Evolutionary conservation across 2,113 vertebrate species (phyloP).

Genomic region (Perccottus glenii): DNA sequence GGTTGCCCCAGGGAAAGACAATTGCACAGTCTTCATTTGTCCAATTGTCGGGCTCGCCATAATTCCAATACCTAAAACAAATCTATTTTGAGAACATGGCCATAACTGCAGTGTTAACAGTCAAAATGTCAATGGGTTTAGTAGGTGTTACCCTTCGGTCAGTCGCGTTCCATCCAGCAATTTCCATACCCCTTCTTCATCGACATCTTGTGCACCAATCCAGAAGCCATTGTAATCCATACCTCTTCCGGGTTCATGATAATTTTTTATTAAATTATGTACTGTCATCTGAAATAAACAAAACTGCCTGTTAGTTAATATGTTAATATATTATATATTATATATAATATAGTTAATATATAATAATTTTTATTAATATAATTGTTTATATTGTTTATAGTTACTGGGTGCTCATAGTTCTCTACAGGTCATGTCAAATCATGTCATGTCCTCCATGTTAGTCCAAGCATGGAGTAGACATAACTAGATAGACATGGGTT

Average conservation of each 20-base stretch:
- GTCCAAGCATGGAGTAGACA: no score
- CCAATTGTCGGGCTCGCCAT: conserved; percentile 68
- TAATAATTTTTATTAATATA: no score
- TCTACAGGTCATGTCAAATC: no score
- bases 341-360: no score
- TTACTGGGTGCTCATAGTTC: no score
- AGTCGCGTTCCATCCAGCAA: conserved; percentile 70
- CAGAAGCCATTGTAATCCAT: conserved; percentile 49
- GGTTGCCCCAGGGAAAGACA: conserved; percentile 51
- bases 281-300: conserved; percentile 55
- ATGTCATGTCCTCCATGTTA: no score
- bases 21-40: conserved; percentile 72
- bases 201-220: conserved; percentile 71
- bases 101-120: background rate
- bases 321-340: no score
- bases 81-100: background rate
- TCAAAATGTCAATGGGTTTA: no score
- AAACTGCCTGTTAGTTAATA: conserved; percentile 1
- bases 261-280: conserved; percentile 31
- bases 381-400: no score
- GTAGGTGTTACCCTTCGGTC: conserved; percentile 32
- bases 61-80: conserved; percentile 72
- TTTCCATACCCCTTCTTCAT: conserved; percentile 70
- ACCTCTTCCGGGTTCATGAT: background rate
- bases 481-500: no score